phyloP scores from a whole-genome alignment of 2,113 vertebrate genomes.

The Tylochromis polylepis region DNA sequence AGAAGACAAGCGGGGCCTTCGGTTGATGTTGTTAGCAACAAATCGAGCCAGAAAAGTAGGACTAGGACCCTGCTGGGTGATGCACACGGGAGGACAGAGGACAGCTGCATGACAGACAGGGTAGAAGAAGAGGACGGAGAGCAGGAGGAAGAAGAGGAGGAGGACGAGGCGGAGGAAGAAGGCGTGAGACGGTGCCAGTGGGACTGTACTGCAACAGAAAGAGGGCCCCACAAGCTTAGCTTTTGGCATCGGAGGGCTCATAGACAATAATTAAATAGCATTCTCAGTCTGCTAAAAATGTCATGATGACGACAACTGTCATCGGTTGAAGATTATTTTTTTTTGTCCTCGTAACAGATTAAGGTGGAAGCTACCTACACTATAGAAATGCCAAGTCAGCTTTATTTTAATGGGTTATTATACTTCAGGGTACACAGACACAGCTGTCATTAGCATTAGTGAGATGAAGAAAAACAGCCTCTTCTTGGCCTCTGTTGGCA shows the following conservation, averaged over 20 bases:
- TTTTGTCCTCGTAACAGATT: not conserved
- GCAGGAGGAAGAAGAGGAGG: not conserved
- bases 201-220: slow-evolving; percentile 52
- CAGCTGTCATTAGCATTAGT: not conserved
- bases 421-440: not conserved
- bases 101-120: slow-evolving; percentile 46
- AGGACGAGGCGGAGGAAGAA: slow-evolving; percentile 72
- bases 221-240: slow-evolving; percentile 59
- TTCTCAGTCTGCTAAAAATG: not conserved
- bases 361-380: slow-evolving; percentile 2
- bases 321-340: not conserved
- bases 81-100: slow-evolving; percentile 62
- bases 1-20: slow-evolving; percentile 44
- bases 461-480: not conserved
- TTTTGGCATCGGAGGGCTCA: slow-evolving; percentile 47
- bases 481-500: not conserved
- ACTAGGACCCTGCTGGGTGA: slow-evolving; percentile 27
- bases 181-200: slow-evolving; percentile 40
- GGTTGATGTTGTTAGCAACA: slow-evolving; percentile 50
- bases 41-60: slow-evolving; percentile 60
- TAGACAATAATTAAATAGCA: slow-evolving; percentile 35
- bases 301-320: slow-evolving; percentile 11
- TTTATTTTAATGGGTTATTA: slow-evolving; percentile 21
- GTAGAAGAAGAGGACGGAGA: slow-evolving; percentile 17
- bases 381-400: slow-evolving; percentile 29